These are phyloP conservation scores for Pseudorhombus dupliciocellatus DNA, from an alignment of 2,113 vertebrate genomes.

Conservation along the genomic window DNA sequence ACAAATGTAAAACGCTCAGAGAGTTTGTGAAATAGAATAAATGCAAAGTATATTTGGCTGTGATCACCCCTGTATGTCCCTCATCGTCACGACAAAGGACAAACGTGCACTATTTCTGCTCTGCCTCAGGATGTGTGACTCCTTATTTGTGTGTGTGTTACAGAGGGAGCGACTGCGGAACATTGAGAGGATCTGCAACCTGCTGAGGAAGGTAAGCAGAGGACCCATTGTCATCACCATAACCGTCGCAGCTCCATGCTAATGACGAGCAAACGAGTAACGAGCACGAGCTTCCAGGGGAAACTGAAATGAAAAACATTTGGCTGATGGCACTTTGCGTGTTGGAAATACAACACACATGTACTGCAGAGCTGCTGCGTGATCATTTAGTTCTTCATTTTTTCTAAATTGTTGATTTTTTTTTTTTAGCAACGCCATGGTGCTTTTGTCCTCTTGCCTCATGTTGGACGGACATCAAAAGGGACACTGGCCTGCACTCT, in stretches of 20 bases:
- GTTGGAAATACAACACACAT: no score
- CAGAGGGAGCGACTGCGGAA: constrained; percentile 95
- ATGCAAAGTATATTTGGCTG: neutral
- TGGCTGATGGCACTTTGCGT: neutral
- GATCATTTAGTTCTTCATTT: no score
- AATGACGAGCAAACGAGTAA: no score
- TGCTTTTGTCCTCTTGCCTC: constrained; percentile 4
- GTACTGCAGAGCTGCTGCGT: no score
- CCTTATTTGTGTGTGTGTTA: constrained; percentile 11
- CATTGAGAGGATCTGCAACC: constrained; percentile 97
- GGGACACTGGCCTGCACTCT: constrained; percentile 35
- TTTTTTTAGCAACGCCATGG: neutral
- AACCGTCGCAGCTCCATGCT: neutral
- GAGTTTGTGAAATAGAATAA: neutral
- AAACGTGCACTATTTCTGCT: neutral
- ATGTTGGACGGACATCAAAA: constrained; percentile 48
- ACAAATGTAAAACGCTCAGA: neutral
- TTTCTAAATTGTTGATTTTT: neutral
- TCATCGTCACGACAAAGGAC: neutral
- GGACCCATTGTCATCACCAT: neutral
- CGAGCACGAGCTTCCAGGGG: neutral
- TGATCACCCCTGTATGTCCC: neutral
- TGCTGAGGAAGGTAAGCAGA: constrained; percentile 91
- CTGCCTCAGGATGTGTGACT: neutral
- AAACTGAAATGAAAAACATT: neutral